Percentiles rank a stretch among this genome's conserved stretches.
Evolutionary conservation across 2,113 vertebrate genomes (phyloP).

Genomic region (Esox niger): DNA sequence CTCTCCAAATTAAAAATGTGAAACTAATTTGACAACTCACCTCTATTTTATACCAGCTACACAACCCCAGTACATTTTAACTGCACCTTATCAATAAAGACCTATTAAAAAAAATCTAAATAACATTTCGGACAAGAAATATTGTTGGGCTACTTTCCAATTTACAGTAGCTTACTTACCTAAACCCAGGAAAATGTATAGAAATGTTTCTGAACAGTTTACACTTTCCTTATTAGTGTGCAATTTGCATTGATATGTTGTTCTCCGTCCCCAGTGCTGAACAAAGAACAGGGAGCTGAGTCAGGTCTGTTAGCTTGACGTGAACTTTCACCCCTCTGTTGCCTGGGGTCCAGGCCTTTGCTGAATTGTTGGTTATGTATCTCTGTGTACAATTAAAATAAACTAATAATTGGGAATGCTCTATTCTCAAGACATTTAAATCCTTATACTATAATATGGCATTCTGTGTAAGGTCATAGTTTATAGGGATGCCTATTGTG

Average conservation of each 20-base stretch:
- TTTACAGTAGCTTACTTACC: neutral
- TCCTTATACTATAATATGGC: neutral
- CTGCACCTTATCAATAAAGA: too few relatives aligned
- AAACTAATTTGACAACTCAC: too few relatives aligned
- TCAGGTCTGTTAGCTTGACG: conserved; percentile 33
- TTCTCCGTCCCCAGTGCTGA: conserved; percentile 22
- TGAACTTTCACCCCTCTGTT: conserved; percentile 44
- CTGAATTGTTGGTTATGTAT: conserved; percentile 2
- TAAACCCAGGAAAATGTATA: conserved; percentile 13
- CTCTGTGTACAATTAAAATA: neutral
- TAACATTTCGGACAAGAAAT: too few relatives aligned
- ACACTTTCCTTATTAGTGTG: conserved; percentile 21
- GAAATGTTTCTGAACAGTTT: neutral
- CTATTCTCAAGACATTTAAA: neutral
- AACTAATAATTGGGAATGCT: too few relatives aligned
- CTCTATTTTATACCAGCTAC: too few relatives aligned
- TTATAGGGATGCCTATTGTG: neutral
- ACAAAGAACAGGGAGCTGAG: conserved; percentile 38
- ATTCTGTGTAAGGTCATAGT: neutral
- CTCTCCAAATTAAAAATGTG: too few relatives aligned
- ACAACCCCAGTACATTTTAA: too few relatives aligned
- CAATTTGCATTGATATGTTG: conserved; percentile 19
- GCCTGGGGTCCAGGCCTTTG: conserved; percentile 6
- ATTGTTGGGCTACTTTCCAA: neutral
- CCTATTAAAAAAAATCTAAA: too few relatives aligned